Evolutionary conservation across 2,888 invertebrate species (phyloP).

Genomic region (Prosapia bicincta): DNA sequence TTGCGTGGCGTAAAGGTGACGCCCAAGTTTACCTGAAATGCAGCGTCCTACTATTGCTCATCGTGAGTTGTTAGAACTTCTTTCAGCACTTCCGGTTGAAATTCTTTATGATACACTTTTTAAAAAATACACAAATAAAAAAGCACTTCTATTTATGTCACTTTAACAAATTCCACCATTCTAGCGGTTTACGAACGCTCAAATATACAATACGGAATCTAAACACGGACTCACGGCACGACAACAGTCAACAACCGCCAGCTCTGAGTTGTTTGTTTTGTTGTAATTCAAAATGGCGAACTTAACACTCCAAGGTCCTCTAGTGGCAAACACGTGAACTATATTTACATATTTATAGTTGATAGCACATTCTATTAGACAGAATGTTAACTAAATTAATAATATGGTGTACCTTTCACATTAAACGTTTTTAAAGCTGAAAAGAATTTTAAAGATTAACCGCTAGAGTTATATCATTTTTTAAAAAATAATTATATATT

Average conservation of each 20-base stretch:
- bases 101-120: neutral
- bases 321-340: neutral
- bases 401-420: too few species aligned
- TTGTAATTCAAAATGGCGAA: neutral
- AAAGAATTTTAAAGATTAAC: too few species aligned
- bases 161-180: neutral
- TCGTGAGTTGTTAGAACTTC: neutral
- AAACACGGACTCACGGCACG: neutral
- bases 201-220: neutral
- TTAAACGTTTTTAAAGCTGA: too few species aligned
- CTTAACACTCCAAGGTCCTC: neutral
- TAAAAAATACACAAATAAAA: neutral
- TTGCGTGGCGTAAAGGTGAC: constrained; percentile 23
- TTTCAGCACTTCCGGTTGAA: neutral
- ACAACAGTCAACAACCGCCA: neutral
- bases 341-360: too few species aligned
- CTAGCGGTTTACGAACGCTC: neutral
- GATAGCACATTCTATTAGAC: neutral
- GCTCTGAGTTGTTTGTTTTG: neutral
- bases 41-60: neutral
- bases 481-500: too few species aligned
- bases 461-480: too few species aligned
- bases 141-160: neutral
- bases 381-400: neutral
- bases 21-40: constrained; percentile 12